Evolutionary conservation across 2,888 invertebrate species (phyloP).

Genomic region (Archips crataeganus): DNA sequence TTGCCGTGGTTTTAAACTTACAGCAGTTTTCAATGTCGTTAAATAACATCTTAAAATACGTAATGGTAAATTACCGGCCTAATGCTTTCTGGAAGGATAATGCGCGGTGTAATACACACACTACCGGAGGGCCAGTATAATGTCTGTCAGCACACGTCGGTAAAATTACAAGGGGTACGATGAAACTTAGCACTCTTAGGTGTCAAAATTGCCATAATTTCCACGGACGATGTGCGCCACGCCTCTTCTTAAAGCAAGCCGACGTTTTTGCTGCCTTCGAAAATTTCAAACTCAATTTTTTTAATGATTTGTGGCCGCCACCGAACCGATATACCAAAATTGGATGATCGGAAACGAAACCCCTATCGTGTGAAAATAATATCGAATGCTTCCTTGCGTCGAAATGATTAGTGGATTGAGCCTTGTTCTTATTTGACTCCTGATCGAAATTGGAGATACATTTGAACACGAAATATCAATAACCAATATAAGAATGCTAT

Average conservation of each 20-base stretch:
- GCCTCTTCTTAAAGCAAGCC: conserved; percentile 76
- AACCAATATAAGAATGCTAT: conserved; percentile 47
- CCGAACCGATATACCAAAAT: conserved; percentile 73
- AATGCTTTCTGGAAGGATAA: conserved; percentile 51
- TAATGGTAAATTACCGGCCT: conserved; percentile 4
- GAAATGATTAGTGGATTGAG: conserved; percentile 43
- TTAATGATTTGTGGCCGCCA: conserved; percentile 81
- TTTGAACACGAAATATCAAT: conserved; percentile 46
- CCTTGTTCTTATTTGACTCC: conserved; percentile 34
- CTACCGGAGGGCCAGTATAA: conserved; percentile 58
- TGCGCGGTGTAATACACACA: conserved; percentile 51
- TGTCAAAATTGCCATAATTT: conserved; percentile 86
- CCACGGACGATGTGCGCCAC: conserved; percentile 70
- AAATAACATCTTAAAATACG: conserved; percentile 2
- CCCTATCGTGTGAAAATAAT: conserved; percentile 80
- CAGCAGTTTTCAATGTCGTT: not conserved
- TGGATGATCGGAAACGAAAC: conserved; percentile 77
- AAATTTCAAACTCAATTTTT: conserved; percentile 77
- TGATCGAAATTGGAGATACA: conserved; percentile 41
- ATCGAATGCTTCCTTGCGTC: conserved; percentile 54
- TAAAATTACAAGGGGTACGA: conserved; percentile 76
- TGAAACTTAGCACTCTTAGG: conserved; percentile 83
- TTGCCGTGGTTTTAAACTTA: not conserved
- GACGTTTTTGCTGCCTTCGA: conserved; percentile 76
- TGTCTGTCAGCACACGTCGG: conserved; percentile 68